A percentile compares a stretch with the other conserved stretches of the same genome.
Evolutionary conservation across 2,888 invertebrate species (phyloP).

Genomic region (Pachymerium ferrugineum): DNA sequence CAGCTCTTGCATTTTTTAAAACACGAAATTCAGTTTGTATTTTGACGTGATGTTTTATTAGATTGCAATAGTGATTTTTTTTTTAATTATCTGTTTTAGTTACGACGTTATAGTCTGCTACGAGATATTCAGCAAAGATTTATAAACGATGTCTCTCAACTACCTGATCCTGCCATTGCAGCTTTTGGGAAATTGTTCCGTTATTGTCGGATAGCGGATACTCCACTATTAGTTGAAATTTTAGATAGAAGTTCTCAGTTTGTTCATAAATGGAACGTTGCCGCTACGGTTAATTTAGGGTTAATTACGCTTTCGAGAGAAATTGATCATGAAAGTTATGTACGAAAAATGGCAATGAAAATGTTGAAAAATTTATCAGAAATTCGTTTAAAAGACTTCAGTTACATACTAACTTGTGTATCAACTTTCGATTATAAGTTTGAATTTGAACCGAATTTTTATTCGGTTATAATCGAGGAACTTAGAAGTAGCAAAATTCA

Average conservation of each 20-base stretch:
- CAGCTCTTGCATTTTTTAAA: conserved; percentile 23
- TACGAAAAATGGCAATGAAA: not conserved
- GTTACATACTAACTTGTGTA: not conserved
- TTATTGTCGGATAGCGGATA: not conserved
- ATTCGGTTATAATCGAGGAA: not conserved
- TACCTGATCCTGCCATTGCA: not conserved
- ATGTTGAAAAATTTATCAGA: not conserved
- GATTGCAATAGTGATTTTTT: not conserved
- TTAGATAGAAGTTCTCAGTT: not conserved
- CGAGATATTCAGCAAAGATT: not conserved
- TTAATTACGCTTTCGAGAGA: not conserved
- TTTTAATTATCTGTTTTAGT: not conserved
- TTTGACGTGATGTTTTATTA: no score
- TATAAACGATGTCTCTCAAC: not conserved
- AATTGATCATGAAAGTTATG: not conserved
- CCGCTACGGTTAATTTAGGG: not conserved
- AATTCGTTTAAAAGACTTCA: not conserved
- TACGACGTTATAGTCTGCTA: not conserved
- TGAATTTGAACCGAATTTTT: not conserved
- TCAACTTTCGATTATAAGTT: not conserved
- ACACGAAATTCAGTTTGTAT: not conserved
- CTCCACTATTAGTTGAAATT: not conserved
- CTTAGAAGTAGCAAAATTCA: not conserved
- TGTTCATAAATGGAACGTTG: not conserved
- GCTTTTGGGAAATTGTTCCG: not conserved